Percentiles rank a stretch among this genome's conserved stretches.
Conservation (phyloP, 2,113 vertebrate genomes). For the Scomber japonicus region DNA sequence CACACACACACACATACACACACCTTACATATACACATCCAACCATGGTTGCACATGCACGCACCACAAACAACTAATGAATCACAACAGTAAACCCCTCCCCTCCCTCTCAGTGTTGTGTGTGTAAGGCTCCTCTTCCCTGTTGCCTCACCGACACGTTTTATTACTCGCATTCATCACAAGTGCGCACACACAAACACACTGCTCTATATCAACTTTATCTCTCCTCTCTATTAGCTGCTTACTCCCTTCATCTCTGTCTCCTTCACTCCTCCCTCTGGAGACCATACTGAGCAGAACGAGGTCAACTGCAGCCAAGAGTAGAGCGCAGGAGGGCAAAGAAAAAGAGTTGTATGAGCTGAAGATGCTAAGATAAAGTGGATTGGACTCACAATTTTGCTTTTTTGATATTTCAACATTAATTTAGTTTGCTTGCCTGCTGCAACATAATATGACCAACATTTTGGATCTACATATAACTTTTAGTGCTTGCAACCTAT, state of each 20-base stretch:
- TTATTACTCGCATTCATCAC: slow-evolving; percentile 79
- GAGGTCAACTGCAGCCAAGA: slow-evolving; percentile 61
- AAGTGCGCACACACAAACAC: slow-evolving; percentile 13
- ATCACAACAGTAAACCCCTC: slow-evolving; percentile 48
- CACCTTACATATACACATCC: neutral
- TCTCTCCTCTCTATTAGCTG: slow-evolving; percentile 71
- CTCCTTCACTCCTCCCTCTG: slow-evolving; percentile 61
- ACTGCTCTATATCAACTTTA: slow-evolving; percentile 71
- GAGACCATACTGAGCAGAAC: slow-evolving; percentile 60
- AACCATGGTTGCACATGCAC: slow-evolving; percentile 6
- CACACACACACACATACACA: neutral
- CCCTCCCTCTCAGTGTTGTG: slow-evolving; percentile 37
- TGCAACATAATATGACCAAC: neutral
- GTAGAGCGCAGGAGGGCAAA: slow-evolving; percentile 2
- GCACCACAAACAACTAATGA: slow-evolving; percentile 40
- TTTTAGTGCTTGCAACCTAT: neutral
- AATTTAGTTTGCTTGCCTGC: slow-evolving; percentile 2
- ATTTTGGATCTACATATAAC: neutral
- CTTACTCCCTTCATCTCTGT: slow-evolving; percentile 68
- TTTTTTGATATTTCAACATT: neutral
- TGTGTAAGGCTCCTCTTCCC: slow-evolving; percentile 30
- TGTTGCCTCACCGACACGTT: slow-evolving; percentile 43
- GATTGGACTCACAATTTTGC: slow-evolving; percentile 32
- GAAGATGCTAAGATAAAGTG: slow-evolving; percentile 38
- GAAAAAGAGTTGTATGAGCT: slow-evolving; percentile 23